phyloP scores from a whole-genome alignment of 2,113 vertebrate species.

The Vireo altiloquus region DNA sequence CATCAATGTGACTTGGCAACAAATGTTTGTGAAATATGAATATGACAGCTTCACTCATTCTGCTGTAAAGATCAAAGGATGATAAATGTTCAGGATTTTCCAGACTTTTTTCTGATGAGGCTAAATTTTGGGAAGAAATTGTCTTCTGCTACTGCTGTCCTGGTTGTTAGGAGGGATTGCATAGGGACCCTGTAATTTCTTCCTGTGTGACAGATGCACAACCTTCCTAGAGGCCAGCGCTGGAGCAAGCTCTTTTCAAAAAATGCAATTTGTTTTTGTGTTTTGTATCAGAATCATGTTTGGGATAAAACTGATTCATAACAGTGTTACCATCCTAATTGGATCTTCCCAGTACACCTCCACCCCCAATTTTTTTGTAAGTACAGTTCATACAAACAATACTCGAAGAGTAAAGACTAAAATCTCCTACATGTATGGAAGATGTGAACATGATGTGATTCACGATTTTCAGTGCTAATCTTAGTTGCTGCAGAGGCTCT shows the following conservation, averaged over 20 bases:
- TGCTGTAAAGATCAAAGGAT: background rate
- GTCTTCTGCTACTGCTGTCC: background rate
- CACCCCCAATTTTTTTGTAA: background rate
- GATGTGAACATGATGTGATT: background rate
- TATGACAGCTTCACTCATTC: background rate
- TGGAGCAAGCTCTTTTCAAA: background rate
- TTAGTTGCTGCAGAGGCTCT: background rate
- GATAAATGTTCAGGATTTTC: background rate
- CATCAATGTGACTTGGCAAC: background rate
- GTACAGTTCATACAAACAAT: background rate
- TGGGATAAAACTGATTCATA: background rate
- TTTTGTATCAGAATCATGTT: background rate
- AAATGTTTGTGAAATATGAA: background rate
- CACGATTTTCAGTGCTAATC: background rate
- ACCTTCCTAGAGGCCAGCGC: background rate
- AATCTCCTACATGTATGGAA: background rate
- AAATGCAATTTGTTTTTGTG: background rate
- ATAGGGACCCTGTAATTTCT: background rate
- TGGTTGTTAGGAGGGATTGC: rapidly evolving
- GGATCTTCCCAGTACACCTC: background rate
- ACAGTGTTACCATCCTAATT: background rate
- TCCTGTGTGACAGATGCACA: background rate
- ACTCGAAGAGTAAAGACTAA: background rate
- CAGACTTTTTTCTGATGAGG: background rate
- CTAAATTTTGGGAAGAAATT: background rate